Percentiles rank a stretch among this genome's conserved stretches.
These are phyloP conservation scores for Dromococcyx pavoninus DNA, from an alignment of 2,797 vertebrate genomes.

Conservation along the genomic window DNA sequence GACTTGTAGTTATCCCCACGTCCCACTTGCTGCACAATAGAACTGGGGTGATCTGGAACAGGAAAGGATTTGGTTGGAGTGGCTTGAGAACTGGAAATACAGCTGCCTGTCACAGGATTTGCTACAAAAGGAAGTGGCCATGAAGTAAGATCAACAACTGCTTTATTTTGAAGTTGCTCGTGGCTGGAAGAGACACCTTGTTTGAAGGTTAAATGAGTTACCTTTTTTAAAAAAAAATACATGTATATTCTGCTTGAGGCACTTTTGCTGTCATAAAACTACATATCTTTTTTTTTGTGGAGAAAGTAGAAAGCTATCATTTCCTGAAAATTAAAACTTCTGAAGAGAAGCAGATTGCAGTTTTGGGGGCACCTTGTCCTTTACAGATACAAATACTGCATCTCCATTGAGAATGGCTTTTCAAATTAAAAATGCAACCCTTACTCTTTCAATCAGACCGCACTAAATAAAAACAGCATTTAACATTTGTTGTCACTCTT, in stretches of 20 bases:
- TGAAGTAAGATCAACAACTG: background rate
- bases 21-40: background rate
- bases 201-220: background rate
- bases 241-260: background rate
- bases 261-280: background rate
- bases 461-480: conserved; percentile 38
- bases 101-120: background rate
- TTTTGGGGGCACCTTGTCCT: conserved; percentile 52
- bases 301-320: background rate
- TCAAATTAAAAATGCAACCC: conserved; percentile 31
- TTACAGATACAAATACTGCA: conserved; percentile 31
- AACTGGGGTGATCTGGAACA: background rate
- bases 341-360: conserved; percentile 3
- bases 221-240: background rate
- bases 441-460: conserved; percentile 53
- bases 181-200: background rate
- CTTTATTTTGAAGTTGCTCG: background rate
- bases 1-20: background rate
- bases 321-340: conserved; percentile 24
- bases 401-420: conserved; percentile 16
- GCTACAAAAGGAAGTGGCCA: background rate
- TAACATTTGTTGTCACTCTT: conserved; percentile 13
- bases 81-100: background rate
- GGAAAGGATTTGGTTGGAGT: background rate
- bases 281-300: background rate